These are phyloP conservation scores for Zele albiditarsus DNA, from an alignment of 2,888 invertebrate genomes.

Conservation along the genomic window DNA sequence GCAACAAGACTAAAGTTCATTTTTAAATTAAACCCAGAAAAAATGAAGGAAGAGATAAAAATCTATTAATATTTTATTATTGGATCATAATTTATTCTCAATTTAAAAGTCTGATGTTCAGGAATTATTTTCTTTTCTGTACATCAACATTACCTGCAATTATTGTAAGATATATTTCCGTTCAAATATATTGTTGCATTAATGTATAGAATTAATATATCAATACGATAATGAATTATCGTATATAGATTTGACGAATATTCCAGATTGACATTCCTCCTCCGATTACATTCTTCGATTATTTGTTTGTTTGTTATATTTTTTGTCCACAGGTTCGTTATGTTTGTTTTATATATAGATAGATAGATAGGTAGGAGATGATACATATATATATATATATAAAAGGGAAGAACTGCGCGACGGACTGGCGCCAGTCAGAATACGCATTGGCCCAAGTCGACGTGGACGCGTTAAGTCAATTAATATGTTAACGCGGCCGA, in stretches of 20 bases:
- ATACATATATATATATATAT: neutral
- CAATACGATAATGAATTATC: neutral
- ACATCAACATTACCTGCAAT: too few relatives aligned
- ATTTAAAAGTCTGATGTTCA: too few relatives aligned
- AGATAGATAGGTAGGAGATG: neutral
- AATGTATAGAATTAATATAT: neutral
- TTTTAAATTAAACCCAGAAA: too few relatives aligned
- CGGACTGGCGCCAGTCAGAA: constrained; percentile 56
- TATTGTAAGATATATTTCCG: too few relatives aligned
- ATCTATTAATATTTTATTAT: too few relatives aligned
- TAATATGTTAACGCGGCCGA: constrained; percentile 58
- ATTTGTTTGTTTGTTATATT: neutral
- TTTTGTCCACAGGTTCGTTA: neutral
- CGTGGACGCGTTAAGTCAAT: constrained; percentile 60
- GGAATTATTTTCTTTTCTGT: too few relatives aligned
- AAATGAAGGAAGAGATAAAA: too few relatives aligned
- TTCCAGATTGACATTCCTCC: neutral
- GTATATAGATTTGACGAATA: neutral
- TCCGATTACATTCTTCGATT: neutral
- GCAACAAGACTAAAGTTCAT: too few relatives aligned
- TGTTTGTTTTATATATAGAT: constrained; percentile 13
- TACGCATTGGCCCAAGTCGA: constrained; percentile 53
- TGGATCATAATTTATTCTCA: too few relatives aligned
- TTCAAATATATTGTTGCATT: neutral
- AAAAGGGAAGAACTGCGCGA: constrained; percentile 33